A percentile compares a stretch with the other conserved stretches of the same genome.
These are phyloP conservation scores for Lates japonicus DNA, from an alignment of 2,797 vertebrate genomes.

Conservation along the genomic window DNA sequence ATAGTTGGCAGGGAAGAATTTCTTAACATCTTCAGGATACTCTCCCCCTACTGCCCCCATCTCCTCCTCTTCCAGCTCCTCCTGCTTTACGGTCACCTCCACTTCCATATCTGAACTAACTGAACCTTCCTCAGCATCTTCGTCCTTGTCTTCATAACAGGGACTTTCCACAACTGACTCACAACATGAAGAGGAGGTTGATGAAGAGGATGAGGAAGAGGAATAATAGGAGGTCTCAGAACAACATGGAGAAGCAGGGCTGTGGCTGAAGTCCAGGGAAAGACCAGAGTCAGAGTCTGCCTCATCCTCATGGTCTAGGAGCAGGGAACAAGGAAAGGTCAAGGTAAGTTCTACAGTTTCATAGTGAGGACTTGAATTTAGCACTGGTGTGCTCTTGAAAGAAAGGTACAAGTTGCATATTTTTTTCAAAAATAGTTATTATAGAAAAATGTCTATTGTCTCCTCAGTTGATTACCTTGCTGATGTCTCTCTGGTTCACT, in stretches of 20 bases:
- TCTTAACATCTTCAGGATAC: slow-evolving; percentile 88
- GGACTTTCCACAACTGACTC: slow-evolving; percentile 45
- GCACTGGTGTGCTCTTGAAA: background rate
- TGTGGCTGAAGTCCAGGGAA: slow-evolving; percentile 93
- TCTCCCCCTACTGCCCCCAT: slow-evolving; percentile 89
- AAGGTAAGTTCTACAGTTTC: background rate
- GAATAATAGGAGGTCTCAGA: slow-evolving; percentile 89
- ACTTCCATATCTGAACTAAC: slow-evolving; percentile 73
- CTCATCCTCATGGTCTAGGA: slow-evolving; percentile 80
- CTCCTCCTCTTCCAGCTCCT: slow-evolving; percentile 87
- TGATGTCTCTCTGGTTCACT: slow-evolving; percentile 15
- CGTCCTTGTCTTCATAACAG: slow-evolving; percentile 29
- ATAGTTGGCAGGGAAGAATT: slow-evolving; percentile 87
- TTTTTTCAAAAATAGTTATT: slow-evolving; percentile 8
- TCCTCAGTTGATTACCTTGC: slow-evolving; percentile 45
- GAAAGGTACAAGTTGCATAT: background rate
- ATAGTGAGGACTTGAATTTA: background rate
- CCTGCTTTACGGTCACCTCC: slow-evolving; percentile 73
- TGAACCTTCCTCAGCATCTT: slow-evolving; percentile 82
- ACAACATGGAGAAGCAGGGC: slow-evolving; percentile 90
- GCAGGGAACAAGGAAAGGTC: slow-evolving; percentile 16
- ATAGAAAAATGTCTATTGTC: background rate
- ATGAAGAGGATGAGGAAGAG: slow-evolving; percentile 84
- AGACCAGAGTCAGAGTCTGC: slow-evolving; percentile 96
- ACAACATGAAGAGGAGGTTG: slow-evolving; percentile 80